Percentiles rank a stretch among this genome's conserved stretches.
Conservation (phyloP, 2,888 invertebrate species). For the Eristalis tenax region DNA sequence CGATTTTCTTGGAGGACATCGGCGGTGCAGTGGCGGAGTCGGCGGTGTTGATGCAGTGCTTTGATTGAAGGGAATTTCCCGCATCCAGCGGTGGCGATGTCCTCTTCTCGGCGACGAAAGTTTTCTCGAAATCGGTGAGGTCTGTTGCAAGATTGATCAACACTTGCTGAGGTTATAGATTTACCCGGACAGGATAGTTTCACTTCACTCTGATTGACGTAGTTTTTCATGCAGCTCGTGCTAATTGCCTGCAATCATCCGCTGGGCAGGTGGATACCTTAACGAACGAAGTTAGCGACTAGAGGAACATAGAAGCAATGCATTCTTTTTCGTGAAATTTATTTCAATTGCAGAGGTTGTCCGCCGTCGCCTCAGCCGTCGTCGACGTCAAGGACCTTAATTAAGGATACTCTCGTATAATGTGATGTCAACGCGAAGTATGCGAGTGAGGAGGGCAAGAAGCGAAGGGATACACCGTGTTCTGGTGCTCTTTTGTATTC, state of each 20-base stretch:
- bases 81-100: slow-evolving; percentile 1
- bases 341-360: slow-evolving; percentile 2
- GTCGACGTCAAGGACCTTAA: slow-evolving; percentile 33
- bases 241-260: slow-evolving; percentile 35
- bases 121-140: not conserved
- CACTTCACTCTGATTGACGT: not conserved
- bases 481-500: slow-evolving; percentile 23
- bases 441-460: not conserved
- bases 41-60: not conserved
- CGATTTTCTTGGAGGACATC: slow-evolving; percentile 27
- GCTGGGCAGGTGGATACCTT: not conserved
- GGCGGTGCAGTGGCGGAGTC: not conserved
- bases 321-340: not conserved
- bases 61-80: slow-evolving; percentile 6
- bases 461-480: not conserved
- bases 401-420: slow-evolving; percentile 42
- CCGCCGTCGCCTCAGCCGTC: not conserved
- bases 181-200: not conserved
- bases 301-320: not conserved
- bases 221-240: not conserved
- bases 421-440: slow-evolving; percentile 3
- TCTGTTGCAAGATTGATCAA: not conserved
- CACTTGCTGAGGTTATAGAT: not conserved
- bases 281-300: not conserved
- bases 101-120: slow-evolving; percentile 27